phyloP scores from a whole-genome alignment of 2,797 vertebrate genomes.

The Amblyopsis hoosieri region DNA sequence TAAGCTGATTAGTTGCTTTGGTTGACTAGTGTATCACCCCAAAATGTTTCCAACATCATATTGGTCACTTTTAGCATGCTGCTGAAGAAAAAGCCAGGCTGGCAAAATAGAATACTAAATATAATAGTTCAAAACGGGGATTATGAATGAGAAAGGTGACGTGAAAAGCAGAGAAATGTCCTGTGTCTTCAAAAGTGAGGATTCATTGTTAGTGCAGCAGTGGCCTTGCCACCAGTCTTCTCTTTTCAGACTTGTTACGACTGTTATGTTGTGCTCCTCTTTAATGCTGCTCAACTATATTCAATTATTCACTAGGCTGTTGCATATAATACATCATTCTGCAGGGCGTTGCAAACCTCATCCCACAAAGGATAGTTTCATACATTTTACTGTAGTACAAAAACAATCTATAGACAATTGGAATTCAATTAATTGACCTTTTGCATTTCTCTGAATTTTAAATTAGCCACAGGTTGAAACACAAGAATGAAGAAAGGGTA shows the following conservation, averaged over 20 bases:
- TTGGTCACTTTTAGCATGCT: too few species aligned
- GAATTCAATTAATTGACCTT: background rate
- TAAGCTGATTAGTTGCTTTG: too few species aligned
- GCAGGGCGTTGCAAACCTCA: background rate
- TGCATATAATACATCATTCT: conserved; percentile 10
- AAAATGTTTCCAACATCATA: too few species aligned
- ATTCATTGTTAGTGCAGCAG: conserved; percentile 7
- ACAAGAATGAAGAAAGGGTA: background rate
- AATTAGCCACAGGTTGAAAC: too few species aligned
- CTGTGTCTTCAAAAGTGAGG: conserved; percentile 5
- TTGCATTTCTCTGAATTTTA: background rate
- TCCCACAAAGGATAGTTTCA: background rate
- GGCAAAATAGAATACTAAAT: too few species aligned
- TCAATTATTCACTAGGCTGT: conserved; percentile 11
- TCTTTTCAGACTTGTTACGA: conserved; percentile 34
- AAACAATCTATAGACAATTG: background rate
- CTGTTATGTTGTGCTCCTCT: conserved; percentile 21
- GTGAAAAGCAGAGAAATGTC: background rate
- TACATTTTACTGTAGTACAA: background rate
- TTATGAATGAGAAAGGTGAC: background rate
- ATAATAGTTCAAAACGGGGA: too few species aligned
- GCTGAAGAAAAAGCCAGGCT: too few species aligned
- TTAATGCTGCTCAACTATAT: conserved; percentile 6
- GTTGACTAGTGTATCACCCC: too few species aligned
- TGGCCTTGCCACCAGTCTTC: conserved; percentile 19